These are phyloP conservation scores for Diarsia rubi DNA, from an alignment of 2,888 invertebrate genomes.

Conservation along the genomic window DNA sequence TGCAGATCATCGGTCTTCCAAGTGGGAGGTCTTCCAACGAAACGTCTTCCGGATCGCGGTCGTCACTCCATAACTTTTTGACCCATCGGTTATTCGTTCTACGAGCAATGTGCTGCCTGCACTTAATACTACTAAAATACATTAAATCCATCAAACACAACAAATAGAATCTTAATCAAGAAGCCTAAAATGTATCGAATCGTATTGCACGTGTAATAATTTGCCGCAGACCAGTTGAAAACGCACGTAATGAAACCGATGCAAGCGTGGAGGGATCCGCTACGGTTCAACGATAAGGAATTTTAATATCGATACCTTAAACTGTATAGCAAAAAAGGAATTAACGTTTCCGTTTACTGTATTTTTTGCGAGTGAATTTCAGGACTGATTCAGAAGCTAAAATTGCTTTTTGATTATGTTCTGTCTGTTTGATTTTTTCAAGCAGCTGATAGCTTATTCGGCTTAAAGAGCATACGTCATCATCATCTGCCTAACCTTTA, in stretches of 20 bases:
- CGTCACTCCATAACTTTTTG: no score
- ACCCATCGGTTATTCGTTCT: no score
- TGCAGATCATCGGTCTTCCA: no score
- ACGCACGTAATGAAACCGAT: conserved; percentile 28
- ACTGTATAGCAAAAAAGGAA: background rate
- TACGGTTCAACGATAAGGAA: conserved; percentile 44
- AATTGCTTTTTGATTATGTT: background rate
- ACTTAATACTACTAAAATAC: no score
- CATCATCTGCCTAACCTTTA: background rate
- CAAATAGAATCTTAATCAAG: conserved; percentile 24
- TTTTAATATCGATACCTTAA: conserved; percentile 36
- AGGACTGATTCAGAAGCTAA: background rate
- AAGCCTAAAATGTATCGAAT: conserved; percentile 53
- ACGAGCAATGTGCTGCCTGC: no score
- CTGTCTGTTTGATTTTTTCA: background rate
- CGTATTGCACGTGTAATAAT: conserved; percentile 50
- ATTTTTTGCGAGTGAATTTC: background rate
- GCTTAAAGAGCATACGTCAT: no score
- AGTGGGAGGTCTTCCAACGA: no score
- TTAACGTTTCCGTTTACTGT: background rate
- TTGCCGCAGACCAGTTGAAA: conserved; percentile 23
- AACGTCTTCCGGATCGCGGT: no score
- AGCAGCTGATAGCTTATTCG: background rate
- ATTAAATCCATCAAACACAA: background rate
- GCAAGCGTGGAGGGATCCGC: conserved; percentile 39